Evolutionary conservation across 2,888 invertebrate species (phyloP), one percentile per base, ranked within the genome.

Genomic region (Margaritifera margaritifera): DNA sequence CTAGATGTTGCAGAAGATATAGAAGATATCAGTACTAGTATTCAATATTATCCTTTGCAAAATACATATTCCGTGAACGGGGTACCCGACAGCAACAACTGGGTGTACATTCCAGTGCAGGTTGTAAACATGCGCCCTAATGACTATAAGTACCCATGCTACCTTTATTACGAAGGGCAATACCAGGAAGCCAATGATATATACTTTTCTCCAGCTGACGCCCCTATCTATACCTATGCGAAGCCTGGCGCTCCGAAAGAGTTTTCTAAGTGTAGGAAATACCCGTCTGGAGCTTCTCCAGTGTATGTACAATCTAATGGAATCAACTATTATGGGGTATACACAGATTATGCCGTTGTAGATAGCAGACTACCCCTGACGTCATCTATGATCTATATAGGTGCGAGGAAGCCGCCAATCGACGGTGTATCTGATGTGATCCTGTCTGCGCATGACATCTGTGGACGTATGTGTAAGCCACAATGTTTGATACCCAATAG

Each of bases 51-150:
- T 42, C 42, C 42, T 42, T 42, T 42, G 18, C 80, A 80, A 68
- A 80, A 80, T 60, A 68, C 54, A 42, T 80, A 66, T 62, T 80
- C 78, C 66, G 55, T 75, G 8, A 63, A 77, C 64, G 71, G 74
- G 19, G 63, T 27, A 1, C 78, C 77, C 54, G 75, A 78, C 57
- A 70, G 66, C 2, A 69, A 69, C 58, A 51, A 71, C 42, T 80
- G 80, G 78, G 77, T 69, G n/a, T 77, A 69, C 62, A 53, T 80
- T 4, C 80, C 80, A 0, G 73, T 80, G 1, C 70, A 77, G 60
- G 64, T 80, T 53, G 69, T 78, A 61, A 67, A 71, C 20, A 73
- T 69, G 50, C 52, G 80, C 24, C 74, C 78, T 3, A 42, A 15
- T 42, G 42, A 42, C 42, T 42, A 42, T 15, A 42, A 8, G 15